These are phyloP conservation scores for Callithrix jacchus DNA, from an alignment of 2,113 vertebrate genomes.

Conservation along the genomic window DNA sequence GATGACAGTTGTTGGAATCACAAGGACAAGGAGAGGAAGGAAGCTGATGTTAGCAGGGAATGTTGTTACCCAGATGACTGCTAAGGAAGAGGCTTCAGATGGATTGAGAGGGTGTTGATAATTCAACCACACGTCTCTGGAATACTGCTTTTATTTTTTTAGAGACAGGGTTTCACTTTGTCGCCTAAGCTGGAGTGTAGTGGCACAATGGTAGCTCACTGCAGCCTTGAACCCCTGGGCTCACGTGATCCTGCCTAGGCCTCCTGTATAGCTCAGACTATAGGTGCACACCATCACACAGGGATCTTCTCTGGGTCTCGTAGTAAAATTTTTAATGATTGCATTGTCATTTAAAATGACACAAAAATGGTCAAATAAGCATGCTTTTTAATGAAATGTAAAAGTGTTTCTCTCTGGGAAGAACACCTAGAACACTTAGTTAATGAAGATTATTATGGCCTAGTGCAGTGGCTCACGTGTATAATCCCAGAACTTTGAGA, in stretches of 20 bases:
- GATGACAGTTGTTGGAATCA: neutral
- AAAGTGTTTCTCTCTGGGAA: neutral
- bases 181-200: neutral
- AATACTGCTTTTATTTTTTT: neutral
- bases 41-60: neutral
- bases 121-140: neutral
- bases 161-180: neutral
- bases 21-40: neutral
- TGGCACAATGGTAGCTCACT: neutral
- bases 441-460: neutral
- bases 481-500: too few relatives aligned
- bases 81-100: neutral
- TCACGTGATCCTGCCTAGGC: neutral
- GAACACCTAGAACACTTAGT: neutral
- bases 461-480: too few relatives aligned
- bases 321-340: neutral
- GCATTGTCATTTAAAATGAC: neutral
- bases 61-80: neutral
- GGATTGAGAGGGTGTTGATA: neutral
- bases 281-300: fast-evolving
- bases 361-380: neutral
- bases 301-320: neutral
- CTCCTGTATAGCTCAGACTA: neutral
- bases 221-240: neutral
- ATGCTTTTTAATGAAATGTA: neutral